Conservation (phyloP, 2,888 invertebrate genomes). For the Trypoxylon attenuatum region DNA sequence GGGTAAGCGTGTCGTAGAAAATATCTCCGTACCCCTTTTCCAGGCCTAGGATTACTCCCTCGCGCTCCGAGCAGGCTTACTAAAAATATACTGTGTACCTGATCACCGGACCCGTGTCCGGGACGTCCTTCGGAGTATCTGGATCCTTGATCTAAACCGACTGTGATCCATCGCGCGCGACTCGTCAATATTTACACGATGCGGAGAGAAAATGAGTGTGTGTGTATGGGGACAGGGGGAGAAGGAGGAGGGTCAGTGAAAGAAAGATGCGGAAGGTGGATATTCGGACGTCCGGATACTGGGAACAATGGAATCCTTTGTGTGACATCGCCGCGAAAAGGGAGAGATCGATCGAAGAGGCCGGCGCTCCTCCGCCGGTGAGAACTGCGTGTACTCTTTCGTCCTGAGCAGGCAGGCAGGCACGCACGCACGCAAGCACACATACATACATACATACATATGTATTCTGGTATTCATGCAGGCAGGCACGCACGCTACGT, state of each 20-base stretch:
- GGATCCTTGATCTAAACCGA: too few relatives aligned
- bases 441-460: slow-evolving; percentile 27
- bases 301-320: too few relatives aligned
- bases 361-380: too few relatives aligned
- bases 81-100: slow-evolving; percentile 33
- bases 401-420: slow-evolving; percentile 48
- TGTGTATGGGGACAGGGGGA: too few relatives aligned
- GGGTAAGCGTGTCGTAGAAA: slow-evolving; percentile 29
- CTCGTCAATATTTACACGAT: too few relatives aligned
- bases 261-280: too few relatives aligned
- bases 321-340: slow-evolving; percentile 22
- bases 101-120: background rate
- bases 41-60: slow-evolving; percentile 12
- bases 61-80: slow-evolving; percentile 31
- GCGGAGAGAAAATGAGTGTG: too few relatives aligned
- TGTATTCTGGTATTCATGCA: slow-evolving; percentile 33
- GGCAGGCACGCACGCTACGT: slow-evolving; percentile 54
- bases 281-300: too few relatives aligned
- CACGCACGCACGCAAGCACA: slow-evolving; percentile 39
- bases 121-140: background rate
- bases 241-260: too few relatives aligned
- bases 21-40: slow-evolving; percentile 26
- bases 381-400: slow-evolving; percentile 52
- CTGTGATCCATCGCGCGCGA: too few relatives aligned
- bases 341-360: too few relatives aligned